A percentile compares a stretch with the other conserved stretches of the same genome.
Conservation (phyloP, 1,140 invertebrate species). For the Leptoteleia sp. region DNA sequence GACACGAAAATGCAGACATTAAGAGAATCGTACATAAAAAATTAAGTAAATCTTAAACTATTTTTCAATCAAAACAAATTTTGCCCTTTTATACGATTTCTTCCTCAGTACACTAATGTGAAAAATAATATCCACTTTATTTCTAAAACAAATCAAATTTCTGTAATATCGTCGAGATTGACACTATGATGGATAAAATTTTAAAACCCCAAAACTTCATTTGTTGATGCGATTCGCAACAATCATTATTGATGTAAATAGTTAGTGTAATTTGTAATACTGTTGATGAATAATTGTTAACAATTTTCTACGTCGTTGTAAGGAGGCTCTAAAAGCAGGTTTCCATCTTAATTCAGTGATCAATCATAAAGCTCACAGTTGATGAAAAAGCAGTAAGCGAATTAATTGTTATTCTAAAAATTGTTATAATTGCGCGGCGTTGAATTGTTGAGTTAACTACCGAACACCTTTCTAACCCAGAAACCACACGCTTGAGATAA, state of each 20-base stretch:
- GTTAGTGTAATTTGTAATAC: slow-evolving; percentile 37
- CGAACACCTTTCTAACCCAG: slow-evolving; percentile 42
- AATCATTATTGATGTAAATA: slow-evolving; percentile 22
- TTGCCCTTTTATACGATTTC: no score
- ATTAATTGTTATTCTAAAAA: slow-evolving; percentile 35
- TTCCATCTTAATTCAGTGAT: slow-evolving; percentile 11
- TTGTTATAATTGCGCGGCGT: slow-evolving; percentile 21
- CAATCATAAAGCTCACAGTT: slow-evolving; percentile 3
- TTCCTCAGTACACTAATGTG: no score
- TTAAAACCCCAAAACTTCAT: no score
- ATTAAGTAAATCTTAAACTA: no score
- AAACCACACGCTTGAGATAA: slow-evolving; percentile 43
- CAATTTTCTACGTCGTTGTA: slow-evolving; percentile 36
- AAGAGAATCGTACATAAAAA: no score
- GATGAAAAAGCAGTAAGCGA: slow-evolving; percentile 4
- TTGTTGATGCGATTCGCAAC: background rate
- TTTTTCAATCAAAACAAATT: no score
- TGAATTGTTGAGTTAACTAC: slow-evolving; percentile 27
- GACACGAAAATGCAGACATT: no score
- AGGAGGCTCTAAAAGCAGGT: slow-evolving; percentile 9
- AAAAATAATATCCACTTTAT: no score
- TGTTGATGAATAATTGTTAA: slow-evolving; percentile 40
- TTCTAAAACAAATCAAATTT: no score
- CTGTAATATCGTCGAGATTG: no score
- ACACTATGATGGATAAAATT: no score